Conservation (phyloP, 2,888 invertebrate genomes). For the Polymixis flavicincta region DNA sequence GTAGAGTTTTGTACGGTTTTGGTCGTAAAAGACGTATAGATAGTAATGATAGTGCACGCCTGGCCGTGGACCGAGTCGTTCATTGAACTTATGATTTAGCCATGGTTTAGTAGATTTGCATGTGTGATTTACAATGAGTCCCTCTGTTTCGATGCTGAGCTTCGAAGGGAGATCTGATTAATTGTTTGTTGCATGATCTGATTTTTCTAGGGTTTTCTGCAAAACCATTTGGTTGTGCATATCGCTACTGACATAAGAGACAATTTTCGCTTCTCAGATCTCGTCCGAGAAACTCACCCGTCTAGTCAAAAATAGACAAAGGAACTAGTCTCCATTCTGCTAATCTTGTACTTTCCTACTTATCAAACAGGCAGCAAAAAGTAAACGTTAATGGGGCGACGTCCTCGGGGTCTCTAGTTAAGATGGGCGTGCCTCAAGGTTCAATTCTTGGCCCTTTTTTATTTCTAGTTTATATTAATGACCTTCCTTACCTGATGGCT, state of each 20-base stretch:
- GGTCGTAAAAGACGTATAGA: conserved; percentile 40
- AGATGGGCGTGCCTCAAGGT: too few relatives aligned
- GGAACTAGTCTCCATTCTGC: conserved; percentile 10
- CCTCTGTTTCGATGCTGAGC: conserved; percentile 19
- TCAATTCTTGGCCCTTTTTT: too few relatives aligned
- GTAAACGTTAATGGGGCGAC: too few relatives aligned
- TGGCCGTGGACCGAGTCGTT: conserved; percentile 69
- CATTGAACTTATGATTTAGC: conserved; percentile 71
- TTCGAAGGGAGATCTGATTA: neutral
- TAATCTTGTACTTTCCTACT: too few relatives aligned
- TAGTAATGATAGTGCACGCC: conserved; percentile 67
- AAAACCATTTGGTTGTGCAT: neutral
- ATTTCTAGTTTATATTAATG: too few relatives aligned
- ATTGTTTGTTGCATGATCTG: neutral
- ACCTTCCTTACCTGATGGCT: too few relatives aligned
- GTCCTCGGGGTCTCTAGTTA: too few relatives aligned
- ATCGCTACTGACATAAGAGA: neutral
- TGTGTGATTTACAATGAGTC: conserved; percentile 49
- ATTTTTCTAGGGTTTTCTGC: neutral
- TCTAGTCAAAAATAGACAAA: neutral
- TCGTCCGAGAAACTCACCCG: neutral
- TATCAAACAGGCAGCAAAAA: too few relatives aligned
- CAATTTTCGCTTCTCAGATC: too few relatives aligned
- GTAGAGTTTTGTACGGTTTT: conserved; percentile 50
- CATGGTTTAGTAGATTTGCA: conserved; percentile 58